phyloP scores from a whole-genome alignment of 2,113 vertebrate species.

The Petaurus breviceps region DNA sequence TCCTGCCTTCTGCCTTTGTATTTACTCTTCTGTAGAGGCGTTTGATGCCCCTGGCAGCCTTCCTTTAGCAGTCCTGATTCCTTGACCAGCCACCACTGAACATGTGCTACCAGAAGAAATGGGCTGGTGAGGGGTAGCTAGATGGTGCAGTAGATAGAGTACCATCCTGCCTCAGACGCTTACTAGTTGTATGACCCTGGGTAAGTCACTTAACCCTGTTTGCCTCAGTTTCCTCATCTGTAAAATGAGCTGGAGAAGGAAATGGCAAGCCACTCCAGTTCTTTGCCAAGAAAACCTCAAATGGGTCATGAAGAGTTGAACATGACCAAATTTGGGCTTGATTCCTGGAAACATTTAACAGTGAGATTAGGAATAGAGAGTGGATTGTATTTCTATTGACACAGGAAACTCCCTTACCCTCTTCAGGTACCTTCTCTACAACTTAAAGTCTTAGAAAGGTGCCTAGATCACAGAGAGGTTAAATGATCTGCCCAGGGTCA shows the following conservation, averaged over 20 bases:
- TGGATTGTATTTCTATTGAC: background rate
- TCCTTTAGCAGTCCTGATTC: background rate
- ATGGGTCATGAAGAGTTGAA: background rate
- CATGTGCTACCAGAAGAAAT: background rate
- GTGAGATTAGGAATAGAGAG: background rate
- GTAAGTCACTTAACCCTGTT: background rate
- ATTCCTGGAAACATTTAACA: background rate
- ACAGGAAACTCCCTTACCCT: background rate
- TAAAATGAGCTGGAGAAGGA: background rate
- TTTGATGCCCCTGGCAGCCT: background rate
- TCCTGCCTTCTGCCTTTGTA: background rate
- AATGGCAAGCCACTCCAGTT: background rate
- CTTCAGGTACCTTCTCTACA: background rate
- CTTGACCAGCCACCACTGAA: background rate
- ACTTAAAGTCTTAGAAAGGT: background rate
- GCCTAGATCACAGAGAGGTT: background rate
- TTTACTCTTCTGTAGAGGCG: background rate
- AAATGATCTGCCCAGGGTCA: background rate
- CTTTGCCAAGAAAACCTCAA: background rate
- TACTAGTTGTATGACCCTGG: background rate
- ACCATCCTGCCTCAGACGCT: background rate
- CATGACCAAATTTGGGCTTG: background rate
- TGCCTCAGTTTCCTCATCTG: too few relatives aligned
- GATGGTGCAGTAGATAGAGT: too few relatives aligned
- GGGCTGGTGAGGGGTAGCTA: too few relatives aligned